phyloP scores from a whole-genome alignment of 2,888 invertebrate genomes.

The Drosophila anceps region DNA sequence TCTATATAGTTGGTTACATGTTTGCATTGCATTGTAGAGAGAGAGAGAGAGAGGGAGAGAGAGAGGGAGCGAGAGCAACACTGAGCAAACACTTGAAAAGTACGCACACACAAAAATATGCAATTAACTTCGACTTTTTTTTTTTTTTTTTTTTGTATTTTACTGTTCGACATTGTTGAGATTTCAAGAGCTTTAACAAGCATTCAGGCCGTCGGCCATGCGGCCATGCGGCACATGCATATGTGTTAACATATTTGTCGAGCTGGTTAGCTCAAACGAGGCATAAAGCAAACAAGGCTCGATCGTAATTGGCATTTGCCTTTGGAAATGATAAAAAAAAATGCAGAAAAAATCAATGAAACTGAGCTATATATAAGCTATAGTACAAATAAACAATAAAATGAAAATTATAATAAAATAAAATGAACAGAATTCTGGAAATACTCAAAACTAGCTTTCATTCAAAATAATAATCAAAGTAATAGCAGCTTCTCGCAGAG shows the following conservation, averaged over 20 bases:
- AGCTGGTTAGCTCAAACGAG: conserved; percentile 2
- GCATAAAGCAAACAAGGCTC: not conserved
- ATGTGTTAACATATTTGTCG: not conserved
- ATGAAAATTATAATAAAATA: too few species aligned
- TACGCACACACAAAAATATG: conserved; percentile 25
- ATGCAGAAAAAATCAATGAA: too few species aligned
- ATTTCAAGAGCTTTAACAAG: conserved; percentile 15
- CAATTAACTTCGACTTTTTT: conserved; percentile 27
- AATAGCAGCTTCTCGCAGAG: too few species aligned
- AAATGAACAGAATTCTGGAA: too few species aligned
- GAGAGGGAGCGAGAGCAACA: not conserved
- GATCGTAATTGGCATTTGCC: conserved; percentile 3
- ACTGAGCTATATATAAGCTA: too few species aligned
- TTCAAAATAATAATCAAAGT: too few species aligned
- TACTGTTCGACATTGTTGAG: conserved; percentile 5
- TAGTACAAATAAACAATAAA: too few species aligned
- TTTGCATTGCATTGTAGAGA: conserved; percentile 20
- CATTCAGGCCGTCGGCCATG: not conserved
- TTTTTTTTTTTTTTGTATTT: not conserved
- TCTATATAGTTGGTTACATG: conserved; percentile 24
- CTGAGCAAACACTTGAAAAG: conserved; percentile 23
- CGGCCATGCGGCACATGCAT: too few species aligned
- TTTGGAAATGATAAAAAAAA: not conserved
- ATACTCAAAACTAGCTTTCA: too few species aligned
- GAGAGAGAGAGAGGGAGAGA: not conserved